A percentile compares a stretch with the other conserved stretches of the same genome.
Evolutionary conservation across 1,140 invertebrate species (phyloP).

Genomic region (Gonatopus flavifemur): DNA sequence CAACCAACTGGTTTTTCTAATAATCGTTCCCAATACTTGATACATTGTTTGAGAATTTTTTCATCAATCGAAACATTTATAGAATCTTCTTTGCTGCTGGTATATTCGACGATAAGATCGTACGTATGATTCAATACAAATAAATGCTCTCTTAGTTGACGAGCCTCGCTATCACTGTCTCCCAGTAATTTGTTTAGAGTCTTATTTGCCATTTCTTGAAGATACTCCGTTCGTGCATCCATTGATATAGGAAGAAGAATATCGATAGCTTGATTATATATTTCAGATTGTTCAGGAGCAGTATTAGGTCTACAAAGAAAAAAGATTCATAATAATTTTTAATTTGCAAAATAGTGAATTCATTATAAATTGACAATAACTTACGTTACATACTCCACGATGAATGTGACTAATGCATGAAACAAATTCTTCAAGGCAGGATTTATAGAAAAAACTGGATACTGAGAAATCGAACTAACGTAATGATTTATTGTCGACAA

Average conservation of each 20-base stretch:
- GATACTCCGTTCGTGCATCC: constrained; percentile 73
- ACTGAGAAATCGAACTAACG: constrained; percentile 61
- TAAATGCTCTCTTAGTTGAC: constrained; percentile 66
- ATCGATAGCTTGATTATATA: constrained; percentile 58
- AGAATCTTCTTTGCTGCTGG: constrained; percentile 43
- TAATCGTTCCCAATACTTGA: constrained; percentile 82
- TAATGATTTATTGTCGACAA: constrained; percentile 64
- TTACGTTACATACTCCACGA: constrained; percentile 68
- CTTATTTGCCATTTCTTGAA: constrained; percentile 63
- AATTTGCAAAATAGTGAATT: background rate
- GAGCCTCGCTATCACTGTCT: constrained; percentile 64
- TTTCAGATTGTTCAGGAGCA: constrained; percentile 55
- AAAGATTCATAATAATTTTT: background rate
- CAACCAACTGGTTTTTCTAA: constrained; percentile 78
- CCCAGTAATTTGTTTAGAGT: constrained; percentile 66
- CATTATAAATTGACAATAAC: constrained; percentile 26
- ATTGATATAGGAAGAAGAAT: constrained; percentile 74
- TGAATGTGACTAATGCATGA: constrained; percentile 67
- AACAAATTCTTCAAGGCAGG: constrained; percentile 70
- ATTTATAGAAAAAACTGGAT: constrained; percentile 65
- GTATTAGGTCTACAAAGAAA: constrained; percentile 39
- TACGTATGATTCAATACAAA: constrained; percentile 71
- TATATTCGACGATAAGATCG: constrained; percentile 67
- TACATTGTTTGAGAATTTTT: constrained; percentile 69
- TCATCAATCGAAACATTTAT: constrained; percentile 64